Evolutionary conservation across 2,113 vertebrate species (phyloP).

Genomic region (Solea senegalensis): DNA sequence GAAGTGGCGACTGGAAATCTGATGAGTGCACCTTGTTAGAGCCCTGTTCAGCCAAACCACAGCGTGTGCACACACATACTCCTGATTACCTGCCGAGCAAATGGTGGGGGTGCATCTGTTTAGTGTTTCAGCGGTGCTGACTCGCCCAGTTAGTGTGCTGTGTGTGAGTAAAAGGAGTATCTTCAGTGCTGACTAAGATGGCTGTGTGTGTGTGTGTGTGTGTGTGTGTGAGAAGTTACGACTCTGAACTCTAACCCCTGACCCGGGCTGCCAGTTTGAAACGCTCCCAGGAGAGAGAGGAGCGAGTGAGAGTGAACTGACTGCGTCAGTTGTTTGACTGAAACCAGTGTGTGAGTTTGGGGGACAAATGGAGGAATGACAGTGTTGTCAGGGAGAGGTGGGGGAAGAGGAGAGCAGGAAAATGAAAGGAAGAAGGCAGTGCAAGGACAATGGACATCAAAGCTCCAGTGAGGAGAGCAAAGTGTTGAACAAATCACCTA

Average conservation of each 20-base stretch:
- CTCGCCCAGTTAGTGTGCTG: conserved; percentile 19
- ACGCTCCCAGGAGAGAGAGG: conserved; percentile 38
- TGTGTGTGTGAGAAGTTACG: conserved; percentile 43
- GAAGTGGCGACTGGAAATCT: conserved; percentile 54
- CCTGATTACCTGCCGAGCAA: conserved; percentile 67
- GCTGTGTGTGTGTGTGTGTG: too few relatives aligned
- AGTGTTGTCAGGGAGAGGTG: conserved; percentile 4
- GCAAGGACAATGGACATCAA: conserved; percentile 65
- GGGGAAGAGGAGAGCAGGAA: not conserved
- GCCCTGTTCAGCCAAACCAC: conserved; percentile 45
- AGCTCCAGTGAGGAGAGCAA: conserved; percentile 28
- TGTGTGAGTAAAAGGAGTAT: conserved; percentile 36
- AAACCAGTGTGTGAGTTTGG: conserved; percentile 24
- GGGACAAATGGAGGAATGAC: conserved; percentile 43
- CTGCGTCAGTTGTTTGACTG: conserved; percentile 58
- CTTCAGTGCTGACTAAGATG: conserved; percentile 56
- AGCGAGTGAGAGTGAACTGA: not conserved
- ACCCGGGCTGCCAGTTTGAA: conserved; percentile 60
- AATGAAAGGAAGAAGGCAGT: not conserved
- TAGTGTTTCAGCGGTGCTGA: conserved; percentile 60
- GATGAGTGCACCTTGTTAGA: conserved; percentile 50
- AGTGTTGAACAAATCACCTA: conserved; percentile 57
- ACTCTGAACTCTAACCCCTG: conserved; percentile 65
- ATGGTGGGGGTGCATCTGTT: conserved; percentile 59
- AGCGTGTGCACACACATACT: conserved; percentile 42